phyloP scores from a whole-genome alignment of 1,140 invertebrate genomes.

The Drosophila lowei region DNA sequence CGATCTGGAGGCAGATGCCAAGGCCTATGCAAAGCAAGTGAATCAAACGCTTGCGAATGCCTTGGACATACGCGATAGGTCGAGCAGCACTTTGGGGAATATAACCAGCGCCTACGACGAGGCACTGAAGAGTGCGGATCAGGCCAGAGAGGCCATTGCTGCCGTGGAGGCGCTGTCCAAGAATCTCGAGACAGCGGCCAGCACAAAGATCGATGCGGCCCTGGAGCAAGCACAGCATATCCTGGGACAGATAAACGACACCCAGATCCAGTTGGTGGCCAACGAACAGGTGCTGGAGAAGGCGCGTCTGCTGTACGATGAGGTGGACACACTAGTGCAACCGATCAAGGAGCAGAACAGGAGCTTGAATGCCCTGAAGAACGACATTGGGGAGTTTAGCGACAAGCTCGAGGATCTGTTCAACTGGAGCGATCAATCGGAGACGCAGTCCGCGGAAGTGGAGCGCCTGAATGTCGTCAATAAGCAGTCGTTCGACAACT shows the following conservation, averaged over 20 bases:
- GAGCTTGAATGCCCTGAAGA: slow-evolving; percentile 84
- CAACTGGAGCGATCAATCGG: slow-evolving; percentile 86
- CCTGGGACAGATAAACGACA: slow-evolving; percentile 84
- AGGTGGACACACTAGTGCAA: slow-evolving; percentile 86
- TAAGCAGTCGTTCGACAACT: slow-evolving; percentile 83
- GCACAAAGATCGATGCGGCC: slow-evolving; percentile 90
- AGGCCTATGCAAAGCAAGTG: slow-evolving; percentile 85
- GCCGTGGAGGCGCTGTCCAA: slow-evolving; percentile 88
- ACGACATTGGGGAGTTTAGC: slow-evolving; percentile 86
- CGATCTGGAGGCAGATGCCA: slow-evolving; percentile 85
- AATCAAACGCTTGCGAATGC: slow-evolving; percentile 84
- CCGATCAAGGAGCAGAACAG: slow-evolving; percentile 87
- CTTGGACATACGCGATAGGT: slow-evolving; percentile 82
- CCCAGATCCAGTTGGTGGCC: slow-evolving; percentile 82
- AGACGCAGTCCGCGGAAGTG: slow-evolving; percentile 86
- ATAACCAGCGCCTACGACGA: slow-evolving; percentile 85
- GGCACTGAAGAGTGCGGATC: slow-evolving; percentile 84
- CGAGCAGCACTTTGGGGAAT: slow-evolving; percentile 85
- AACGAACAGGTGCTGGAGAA: slow-evolving; percentile 86
- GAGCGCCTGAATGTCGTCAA: slow-evolving; percentile 86
- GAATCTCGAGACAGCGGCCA: slow-evolving; percentile 87
- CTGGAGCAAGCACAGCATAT: slow-evolving; percentile 89
- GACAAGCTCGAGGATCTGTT: slow-evolving; percentile 89
- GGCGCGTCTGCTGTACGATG: slow-evolving; percentile 86
- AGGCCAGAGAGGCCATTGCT: slow-evolving; percentile 85